Evolutionary conservation across 2,797 vertebrate species (phyloP), one percentile per base, ranked within the genome.

Genomic region (Carapus acus): DNA sequence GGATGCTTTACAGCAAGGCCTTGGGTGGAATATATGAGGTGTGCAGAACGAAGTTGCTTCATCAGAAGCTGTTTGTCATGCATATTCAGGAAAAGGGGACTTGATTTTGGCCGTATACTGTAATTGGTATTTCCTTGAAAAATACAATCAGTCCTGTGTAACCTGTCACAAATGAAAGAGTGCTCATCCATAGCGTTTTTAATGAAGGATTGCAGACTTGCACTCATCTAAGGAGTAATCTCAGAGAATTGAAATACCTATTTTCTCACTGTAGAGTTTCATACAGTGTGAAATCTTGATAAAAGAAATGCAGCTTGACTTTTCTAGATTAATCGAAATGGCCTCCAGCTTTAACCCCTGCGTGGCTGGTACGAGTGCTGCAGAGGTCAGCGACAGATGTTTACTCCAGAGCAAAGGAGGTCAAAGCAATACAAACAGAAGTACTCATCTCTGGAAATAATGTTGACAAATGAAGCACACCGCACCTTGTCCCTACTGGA

Each of bases 221-320:
- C n/a, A n/a, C n/a, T n/a, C 57, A 44, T 38, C 54, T 73, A 65
- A 79, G 77, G 81, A 67, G 66, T 78, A 82, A 66, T 79, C 67
- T 75, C 49, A 67, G 50, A 41, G 44, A 47, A 20, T 27, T 61
- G 55, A 71, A 81, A 72, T 50, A 69, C 59, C 71, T 77, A 77
- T 80, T 66, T 71, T 65, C 47, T 68, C 59, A 70, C 60, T 74
- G 77, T 75, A 79, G 66, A 71, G 54, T 74, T 67, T 64, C 69
- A 83, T 78, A 69, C 75, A 58, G 78, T 61, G 62, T 74, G 70
- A 69, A 69, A 69, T 81, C 73, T 54, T 73, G 72, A 82, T 80
- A 46, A 82, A 80, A 76, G 48, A 81, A 87, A 87, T 79, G 65
- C 54, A 78, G 71, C 70, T 76, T 73, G 80, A 85, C 79, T 83